phyloP scores from a whole-genome alignment of 2,888 invertebrate genomes.

The Plemyria rubiginata region DNA sequence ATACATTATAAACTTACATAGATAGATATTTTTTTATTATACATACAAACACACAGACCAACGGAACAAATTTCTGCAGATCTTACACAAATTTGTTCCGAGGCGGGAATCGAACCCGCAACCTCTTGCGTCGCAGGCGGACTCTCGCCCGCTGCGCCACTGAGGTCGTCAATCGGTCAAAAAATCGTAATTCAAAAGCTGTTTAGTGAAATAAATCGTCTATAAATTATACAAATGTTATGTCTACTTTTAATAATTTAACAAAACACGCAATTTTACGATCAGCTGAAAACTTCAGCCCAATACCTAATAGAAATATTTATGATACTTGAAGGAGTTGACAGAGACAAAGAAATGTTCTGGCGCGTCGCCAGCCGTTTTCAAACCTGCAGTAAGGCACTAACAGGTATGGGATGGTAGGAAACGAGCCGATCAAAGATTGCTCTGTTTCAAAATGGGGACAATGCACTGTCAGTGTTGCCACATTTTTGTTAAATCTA shows the following conservation, averaged over 20 bases:
- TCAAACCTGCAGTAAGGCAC: conserved; percentile 37
- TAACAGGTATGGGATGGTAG: conserved; percentile 58
- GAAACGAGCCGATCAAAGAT: conserved; percentile 74
- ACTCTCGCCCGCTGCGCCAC: too few relatives aligned
- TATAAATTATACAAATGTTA: too few relatives aligned
- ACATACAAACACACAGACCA: too few relatives aligned
- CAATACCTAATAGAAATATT: conserved; percentile 66
- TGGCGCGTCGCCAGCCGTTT: conserved; percentile 64
- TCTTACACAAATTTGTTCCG: too few relatives aligned
- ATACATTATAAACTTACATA: too few relatives aligned
- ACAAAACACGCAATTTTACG: conserved; percentile 12
- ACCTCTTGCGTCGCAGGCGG: too few relatives aligned
- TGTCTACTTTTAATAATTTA: neutral
- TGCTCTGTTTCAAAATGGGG: conserved; percentile 69
- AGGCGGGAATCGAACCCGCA: too few relatives aligned
- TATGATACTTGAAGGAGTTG: conserved; percentile 67
- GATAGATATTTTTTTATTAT: too few relatives aligned
- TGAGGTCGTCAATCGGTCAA: too few relatives aligned
- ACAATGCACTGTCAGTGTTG: conserved; percentile 43
- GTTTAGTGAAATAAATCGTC: too few relatives aligned
- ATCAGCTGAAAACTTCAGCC: conserved; percentile 44
- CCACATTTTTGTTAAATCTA: conserved; percentile 8
- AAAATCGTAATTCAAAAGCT: too few relatives aligned
- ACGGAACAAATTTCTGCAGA: too few relatives aligned
- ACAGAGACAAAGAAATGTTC: conserved; percentile 77